Evolutionary conservation across 2,797 vertebrate genomes (phyloP), one percentile per base, ranked within the genome.

Genomic region (Philypnodon macrostomus): DNA sequence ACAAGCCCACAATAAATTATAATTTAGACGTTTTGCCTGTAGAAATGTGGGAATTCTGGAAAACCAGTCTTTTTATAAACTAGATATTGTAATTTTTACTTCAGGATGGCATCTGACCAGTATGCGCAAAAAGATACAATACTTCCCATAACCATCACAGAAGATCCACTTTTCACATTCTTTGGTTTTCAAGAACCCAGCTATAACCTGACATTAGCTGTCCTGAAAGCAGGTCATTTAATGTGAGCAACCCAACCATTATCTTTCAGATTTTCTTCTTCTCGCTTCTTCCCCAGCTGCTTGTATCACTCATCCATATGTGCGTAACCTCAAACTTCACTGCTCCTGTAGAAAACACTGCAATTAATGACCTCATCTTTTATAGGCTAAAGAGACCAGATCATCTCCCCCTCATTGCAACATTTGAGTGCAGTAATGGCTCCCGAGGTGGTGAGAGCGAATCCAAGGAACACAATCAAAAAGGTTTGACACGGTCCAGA

Each of bases 381-480:
- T 34, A 4, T 1, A n/a, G 41, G 46, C 44, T 47, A 45, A 63
- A 48, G 33, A 67, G 52, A 59, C 59, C 52, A 47, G 57, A 80
- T 81, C 75, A 85, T 78, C 67, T 70, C 60, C 67, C 69, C 45
- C 54, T 60, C 45, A 10, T 55, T 67, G 56, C 60, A 54, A 55
- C 54, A 61, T 64, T 55, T 68, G 55, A 70, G 32, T 26, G 37
- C 51, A 65, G 50, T 80, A 76, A 74, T 56, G 58, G 62, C 66
- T 82, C 75, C 74, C 75, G 45, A 44, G 70, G 63, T 58, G 45
- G 58, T 10, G 53, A 31, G 27, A 29, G 18, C 26, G 53, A 60
- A 54, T 71, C 79, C 77, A 84, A 77, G 70, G 40, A 67, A 76
- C 59, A 81, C 70, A 78, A 64, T 58, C 64, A 19, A 26, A 19